These are phyloP conservation scores for Tragelaphus oryx DNA, from an alignment of 2,797 vertebrate genomes.

Conservation along the genomic window DNA sequence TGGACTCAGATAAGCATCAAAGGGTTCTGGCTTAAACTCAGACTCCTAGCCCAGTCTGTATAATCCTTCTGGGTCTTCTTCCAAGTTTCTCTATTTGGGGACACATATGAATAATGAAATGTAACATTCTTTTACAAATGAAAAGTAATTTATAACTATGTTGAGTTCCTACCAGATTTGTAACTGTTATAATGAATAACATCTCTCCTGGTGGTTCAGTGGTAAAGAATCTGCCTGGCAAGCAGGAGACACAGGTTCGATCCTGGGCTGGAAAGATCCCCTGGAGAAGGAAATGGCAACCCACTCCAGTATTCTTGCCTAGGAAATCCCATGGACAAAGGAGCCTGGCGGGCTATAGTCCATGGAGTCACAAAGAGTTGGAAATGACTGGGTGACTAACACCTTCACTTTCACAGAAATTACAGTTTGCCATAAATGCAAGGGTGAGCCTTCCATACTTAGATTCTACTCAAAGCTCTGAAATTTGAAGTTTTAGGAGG, in stretches of 20 bases:
- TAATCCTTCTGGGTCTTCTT: not conserved
- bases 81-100: not conserved
- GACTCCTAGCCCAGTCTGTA: fast-evolving
- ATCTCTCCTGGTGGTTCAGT: not conserved
- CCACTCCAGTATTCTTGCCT: not conserved
- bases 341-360: not conserved
- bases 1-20: not conserved
- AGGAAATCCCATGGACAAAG: not conserved
- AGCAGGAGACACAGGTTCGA: fast-evolving
- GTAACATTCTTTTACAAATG: not conserved
- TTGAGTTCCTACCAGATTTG: not conserved
- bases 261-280: not conserved
- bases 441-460: not conserved
- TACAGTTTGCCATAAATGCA: not conserved
- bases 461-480: not conserved
- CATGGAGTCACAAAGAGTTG: not conserved
- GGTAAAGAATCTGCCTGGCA: not conserved
- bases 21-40: not conserved
- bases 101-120: not conserved
- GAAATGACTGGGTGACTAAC: not conserved
- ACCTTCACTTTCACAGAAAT: not conserved
- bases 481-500: not conserved
- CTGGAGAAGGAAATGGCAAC: not conserved
- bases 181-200: not conserved
- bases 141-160: not conserved